These are phyloP conservation scores for Pseudotriccus pelzelni DNA, from an alignment of 2,797 vertebrate genomes.

Conservation along the genomic window DNA sequence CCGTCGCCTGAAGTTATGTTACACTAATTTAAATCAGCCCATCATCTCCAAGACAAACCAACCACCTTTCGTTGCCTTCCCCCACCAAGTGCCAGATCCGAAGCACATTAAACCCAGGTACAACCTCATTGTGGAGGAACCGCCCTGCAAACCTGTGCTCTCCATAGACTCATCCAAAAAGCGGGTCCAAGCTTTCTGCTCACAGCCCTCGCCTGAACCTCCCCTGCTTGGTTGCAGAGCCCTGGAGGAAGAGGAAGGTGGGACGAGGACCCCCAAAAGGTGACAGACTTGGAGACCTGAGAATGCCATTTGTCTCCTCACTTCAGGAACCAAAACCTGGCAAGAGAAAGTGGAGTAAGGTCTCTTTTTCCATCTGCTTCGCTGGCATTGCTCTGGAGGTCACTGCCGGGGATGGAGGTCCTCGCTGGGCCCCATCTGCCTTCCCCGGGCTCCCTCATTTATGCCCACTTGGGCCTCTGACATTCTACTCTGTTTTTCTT, in stretches of 20 bases:
- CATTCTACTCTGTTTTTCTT: constrained; percentile 76
- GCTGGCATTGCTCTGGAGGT: constrained; percentile 1
- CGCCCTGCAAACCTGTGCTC: background rate
- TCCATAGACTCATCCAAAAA: background rate
- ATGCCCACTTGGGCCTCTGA: constrained; percentile 61
- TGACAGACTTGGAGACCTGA: background rate
- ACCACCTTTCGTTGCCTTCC: background rate
- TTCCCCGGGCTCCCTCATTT: constrained; percentile 5
- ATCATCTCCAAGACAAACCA: constrained; percentile 21
- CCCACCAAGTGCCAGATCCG: background rate
- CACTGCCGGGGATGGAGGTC: background rate
- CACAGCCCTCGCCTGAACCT: background rate
- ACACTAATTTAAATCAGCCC: constrained; percentile 40
- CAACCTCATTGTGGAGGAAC: background rate
- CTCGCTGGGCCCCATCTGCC: constrained; percentile 31
- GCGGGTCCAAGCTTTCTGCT: background rate
- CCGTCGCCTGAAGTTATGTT: constrained; percentile 36
- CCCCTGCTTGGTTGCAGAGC: background rate
- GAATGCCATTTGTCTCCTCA: constrained; percentile 44
- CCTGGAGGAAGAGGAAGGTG: background rate
- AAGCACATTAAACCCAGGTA: background rate
- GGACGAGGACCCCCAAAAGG: background rate
- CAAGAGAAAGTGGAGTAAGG: background rate
- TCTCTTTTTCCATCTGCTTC: constrained; percentile 37
- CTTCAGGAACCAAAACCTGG: constrained; percentile 34